Evolutionary conservation across 2,888 invertebrate genomes (phyloP).

Genomic region (Diaphora mendica): DNA sequence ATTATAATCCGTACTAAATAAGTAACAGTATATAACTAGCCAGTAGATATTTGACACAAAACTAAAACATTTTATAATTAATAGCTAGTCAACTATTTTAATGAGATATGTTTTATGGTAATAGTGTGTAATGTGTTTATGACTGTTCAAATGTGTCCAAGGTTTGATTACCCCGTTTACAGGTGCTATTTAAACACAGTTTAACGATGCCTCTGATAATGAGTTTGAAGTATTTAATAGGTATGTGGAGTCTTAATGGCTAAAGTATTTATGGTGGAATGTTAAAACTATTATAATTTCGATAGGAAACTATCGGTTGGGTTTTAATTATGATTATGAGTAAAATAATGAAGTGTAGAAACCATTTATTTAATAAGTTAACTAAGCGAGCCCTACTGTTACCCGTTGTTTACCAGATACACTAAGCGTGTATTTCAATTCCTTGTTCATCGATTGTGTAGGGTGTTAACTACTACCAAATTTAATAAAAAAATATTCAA

Average conservation of each 20-base stretch:
- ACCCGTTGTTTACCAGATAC: neutral
- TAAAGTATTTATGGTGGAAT: neutral
- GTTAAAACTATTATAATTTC: neutral
- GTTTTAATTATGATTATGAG: too few species aligned
- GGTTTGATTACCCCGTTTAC: neutral
- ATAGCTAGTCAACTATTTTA: constrained; percentile 9
- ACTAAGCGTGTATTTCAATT: neutral
- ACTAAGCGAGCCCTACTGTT: neutral
- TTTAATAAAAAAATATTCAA: too few species aligned
- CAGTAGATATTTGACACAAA: constrained; percentile 7
- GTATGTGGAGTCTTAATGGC: neutral
- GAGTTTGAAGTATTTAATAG: neutral
- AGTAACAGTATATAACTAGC: neutral
- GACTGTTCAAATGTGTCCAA: neutral
- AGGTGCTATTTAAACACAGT: neutral
- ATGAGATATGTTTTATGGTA: constrained; percentile 5
- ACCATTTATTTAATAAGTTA: neutral
- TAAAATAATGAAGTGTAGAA: too few species aligned
- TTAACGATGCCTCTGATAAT: neutral
- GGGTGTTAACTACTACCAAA: too few species aligned
- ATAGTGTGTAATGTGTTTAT: neutral
- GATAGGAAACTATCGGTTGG: neutral
- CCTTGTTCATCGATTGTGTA: too few species aligned
- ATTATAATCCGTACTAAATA: constrained; percentile 15
- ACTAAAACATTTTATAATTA: constrained; percentile 16